Evolutionary conservation across 2,888 invertebrate genomes (phyloP).

Genomic region (Hermodice carunculata): DNA sequence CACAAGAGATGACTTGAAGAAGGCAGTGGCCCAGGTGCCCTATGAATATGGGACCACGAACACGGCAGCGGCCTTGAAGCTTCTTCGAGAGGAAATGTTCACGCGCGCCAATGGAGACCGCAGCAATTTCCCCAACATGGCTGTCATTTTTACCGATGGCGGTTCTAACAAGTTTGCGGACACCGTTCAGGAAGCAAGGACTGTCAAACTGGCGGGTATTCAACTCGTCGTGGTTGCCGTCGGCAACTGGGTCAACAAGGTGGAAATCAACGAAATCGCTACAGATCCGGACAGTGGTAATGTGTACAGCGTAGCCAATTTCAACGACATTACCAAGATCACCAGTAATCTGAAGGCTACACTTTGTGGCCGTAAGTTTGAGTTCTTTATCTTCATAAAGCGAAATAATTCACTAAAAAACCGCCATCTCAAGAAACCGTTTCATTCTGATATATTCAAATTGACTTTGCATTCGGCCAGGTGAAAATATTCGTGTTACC

Average conservation of each 20-base stretch:
- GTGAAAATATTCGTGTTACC: too few relatives aligned
- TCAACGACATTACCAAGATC: slow-evolving; percentile 19
- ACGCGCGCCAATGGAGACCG: too few relatives aligned
- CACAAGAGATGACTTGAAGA: background rate
- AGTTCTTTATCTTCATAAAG: too few relatives aligned
- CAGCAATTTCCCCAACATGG: slow-evolving; percentile 1
- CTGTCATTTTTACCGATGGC: slow-evolving; percentile 20
- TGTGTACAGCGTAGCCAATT: slow-evolving; percentile 24
- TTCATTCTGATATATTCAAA: too few relatives aligned
- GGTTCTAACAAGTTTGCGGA: slow-evolving; percentile 15
- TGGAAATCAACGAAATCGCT: slow-evolving; percentile 17
- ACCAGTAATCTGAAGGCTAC: slow-evolving; percentile 7
- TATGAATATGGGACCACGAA: slow-evolving; percentile 4
- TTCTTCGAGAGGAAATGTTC: slow-evolving; percentile 6
- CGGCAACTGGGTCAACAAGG: slow-evolving; percentile 33
- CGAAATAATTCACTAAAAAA: too few relatives aligned
- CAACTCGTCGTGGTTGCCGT: slow-evolving; percentile 33
- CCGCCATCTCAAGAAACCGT: too few relatives aligned
- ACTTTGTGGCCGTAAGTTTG: slow-evolving; percentile 14
- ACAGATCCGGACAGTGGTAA: slow-evolving; percentile 20
- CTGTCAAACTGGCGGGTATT: slow-evolving; percentile 22
- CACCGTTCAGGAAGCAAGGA: slow-evolving; percentile 27
- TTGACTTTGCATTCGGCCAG: too few relatives aligned
- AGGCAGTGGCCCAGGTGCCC: background rate
- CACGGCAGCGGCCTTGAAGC: too few relatives aligned